Percentiles rank a stretch among this genome's conserved stretches.
phyloP scores from a whole-genome alignment of 2,888 invertebrate species.

The Cosmorhoe ocellata region DNA sequence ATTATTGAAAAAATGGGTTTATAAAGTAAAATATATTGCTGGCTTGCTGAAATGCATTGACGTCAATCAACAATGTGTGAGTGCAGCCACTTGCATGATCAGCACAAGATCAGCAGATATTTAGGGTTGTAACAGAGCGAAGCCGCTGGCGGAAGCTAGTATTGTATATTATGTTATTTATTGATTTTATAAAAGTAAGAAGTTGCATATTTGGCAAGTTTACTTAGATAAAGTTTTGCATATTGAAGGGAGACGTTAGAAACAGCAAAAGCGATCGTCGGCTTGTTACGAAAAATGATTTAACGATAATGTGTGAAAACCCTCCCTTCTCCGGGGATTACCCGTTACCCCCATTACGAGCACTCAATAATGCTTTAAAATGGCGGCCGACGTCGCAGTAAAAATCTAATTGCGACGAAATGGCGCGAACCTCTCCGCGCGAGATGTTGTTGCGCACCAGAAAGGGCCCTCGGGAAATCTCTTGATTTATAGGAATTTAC shows the following conservation, averaged over 20 bases:
- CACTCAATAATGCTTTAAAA: conserved; percentile 28
- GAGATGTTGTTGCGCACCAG: conserved; percentile 17
- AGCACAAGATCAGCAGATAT: no score
- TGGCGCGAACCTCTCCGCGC: conserved; percentile 23
- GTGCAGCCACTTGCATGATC: no score
- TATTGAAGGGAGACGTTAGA: background rate
- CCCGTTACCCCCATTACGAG: conserved; percentile 25
- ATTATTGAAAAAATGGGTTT: no score
- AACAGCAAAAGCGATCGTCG: background rate
- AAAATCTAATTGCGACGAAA: conserved; percentile 29
- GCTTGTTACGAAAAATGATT: conserved; percentile 23
- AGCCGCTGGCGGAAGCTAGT: no score
- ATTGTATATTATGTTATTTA: no score
- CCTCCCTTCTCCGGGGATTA: conserved; percentile 20
- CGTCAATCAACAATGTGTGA: no score
- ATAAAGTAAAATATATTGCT: no score
- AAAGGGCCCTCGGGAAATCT: conserved; percentile 16
- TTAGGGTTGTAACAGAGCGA: no score
- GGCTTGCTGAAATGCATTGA: no score
- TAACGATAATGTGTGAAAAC: conserved; percentile 33
- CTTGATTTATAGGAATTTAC: conserved; percentile 19
- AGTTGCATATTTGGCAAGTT: no score
- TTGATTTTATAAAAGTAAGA: no score
- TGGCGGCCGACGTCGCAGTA: conserved; percentile 27
- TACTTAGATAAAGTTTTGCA: background rate